Conservation (phyloP, 2,888 invertebrate genomes). For the Mactromeris polynyma region DNA sequence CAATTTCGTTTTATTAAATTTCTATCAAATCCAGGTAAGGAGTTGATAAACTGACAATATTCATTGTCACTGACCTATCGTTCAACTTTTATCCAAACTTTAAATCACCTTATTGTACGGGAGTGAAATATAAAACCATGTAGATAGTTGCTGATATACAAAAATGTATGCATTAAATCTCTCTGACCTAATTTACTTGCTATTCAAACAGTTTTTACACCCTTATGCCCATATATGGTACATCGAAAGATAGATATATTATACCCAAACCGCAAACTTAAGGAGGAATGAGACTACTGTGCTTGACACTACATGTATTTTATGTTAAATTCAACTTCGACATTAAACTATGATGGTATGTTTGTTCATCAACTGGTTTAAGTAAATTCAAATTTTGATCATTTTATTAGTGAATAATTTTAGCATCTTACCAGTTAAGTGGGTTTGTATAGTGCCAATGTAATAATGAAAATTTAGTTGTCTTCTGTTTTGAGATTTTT, state of each 20-base stretch:
- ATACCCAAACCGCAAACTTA: no score
- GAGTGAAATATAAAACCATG: neutral
- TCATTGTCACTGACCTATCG: neutral
- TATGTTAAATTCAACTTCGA: no score
- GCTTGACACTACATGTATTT: no score
- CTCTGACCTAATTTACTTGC: neutral
- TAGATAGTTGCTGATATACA: neutral
- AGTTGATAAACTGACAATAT: neutral
- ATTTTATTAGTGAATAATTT: no score
- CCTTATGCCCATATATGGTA: conserved; percentile 4
- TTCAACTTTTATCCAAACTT: neutral
- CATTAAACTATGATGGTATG: no score
- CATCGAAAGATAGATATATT: neutral
- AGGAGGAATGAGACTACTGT: no score
- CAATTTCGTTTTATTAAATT: neutral
- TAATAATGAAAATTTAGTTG: no score
- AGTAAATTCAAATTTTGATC: no score
- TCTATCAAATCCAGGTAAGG: neutral
- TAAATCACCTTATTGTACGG: neutral
- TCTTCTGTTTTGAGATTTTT: no score
- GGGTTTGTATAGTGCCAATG: no score
- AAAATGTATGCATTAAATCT: neutral
- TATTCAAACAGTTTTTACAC: neutral
- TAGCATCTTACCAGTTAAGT: no score
- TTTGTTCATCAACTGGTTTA: no score